Evolutionary conservation across 1,140 invertebrate genomes (phyloP).

Genomic region (Lutraria rhynchaena): DNA sequence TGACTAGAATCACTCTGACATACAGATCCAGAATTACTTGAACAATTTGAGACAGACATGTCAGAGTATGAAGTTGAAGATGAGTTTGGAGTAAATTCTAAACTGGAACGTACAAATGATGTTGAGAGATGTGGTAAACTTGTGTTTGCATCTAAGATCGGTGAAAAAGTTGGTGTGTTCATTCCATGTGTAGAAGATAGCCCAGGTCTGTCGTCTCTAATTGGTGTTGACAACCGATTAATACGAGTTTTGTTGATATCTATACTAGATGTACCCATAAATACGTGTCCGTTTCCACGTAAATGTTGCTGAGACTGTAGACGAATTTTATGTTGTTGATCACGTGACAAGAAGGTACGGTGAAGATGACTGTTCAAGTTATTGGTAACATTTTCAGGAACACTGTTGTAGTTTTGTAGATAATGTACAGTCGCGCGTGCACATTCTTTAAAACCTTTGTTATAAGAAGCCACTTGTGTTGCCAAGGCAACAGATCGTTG

Average conservation of each 20-base stretch:
- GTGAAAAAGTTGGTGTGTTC: slow-evolving; percentile 6
- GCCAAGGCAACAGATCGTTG: slow-evolving; percentile 34
- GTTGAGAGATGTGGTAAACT: slow-evolving; percentile 6
- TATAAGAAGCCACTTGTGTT: slow-evolving; percentile 18
- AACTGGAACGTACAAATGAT: slow-evolving; percentile 4
- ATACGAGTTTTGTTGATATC: not conserved
- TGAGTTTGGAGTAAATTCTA: not conserved
- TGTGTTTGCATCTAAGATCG: not conserved
- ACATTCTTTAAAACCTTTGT: slow-evolving; percentile 25
- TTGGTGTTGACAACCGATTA: slow-evolving; percentile 18
- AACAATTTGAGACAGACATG: not conserved
- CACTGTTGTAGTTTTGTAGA: not conserved
- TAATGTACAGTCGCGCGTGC: slow-evolving; percentile 25
- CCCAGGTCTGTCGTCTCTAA: not conserved
- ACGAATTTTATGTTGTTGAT: too few relatives aligned
- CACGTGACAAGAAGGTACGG: not conserved
- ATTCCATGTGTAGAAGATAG: not conserved
- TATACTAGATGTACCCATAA: not conserved
- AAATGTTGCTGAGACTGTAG: too few relatives aligned
- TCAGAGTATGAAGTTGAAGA: not conserved
- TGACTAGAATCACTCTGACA: not conserved
- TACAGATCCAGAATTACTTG: not conserved
- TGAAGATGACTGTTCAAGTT: slow-evolving; percentile 29
- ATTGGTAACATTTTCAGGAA: not conserved
- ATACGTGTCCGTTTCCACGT: too few relatives aligned